Percentiles rank a stretch among this genome's conserved stretches.
Conservation (phyloP, 2,888 invertebrate genomes). For the Rhodophaea formosa region DNA sequence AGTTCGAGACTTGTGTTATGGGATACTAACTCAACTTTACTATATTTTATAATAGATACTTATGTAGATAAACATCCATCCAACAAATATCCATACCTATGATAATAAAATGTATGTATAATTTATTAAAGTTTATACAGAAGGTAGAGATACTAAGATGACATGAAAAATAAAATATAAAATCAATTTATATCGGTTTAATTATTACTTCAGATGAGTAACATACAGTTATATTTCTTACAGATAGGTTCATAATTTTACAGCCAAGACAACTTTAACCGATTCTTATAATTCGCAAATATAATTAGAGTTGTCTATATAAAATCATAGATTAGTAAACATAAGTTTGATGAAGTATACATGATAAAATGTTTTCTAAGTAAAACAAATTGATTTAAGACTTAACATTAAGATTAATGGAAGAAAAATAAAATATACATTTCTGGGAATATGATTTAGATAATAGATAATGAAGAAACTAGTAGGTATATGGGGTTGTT, state of each 20-base stretch:
- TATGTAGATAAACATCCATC: too few relatives aligned
- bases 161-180: neutral
- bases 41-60: too few relatives aligned
- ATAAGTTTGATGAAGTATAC: conserved; percentile 42
- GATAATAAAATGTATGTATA: too few relatives aligned
- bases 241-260: neutral
- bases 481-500: conserved; percentile 28
- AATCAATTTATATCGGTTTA: neutral
- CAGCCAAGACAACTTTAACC: neutral
- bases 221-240: neutral
- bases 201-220: neutral
- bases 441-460: conserved; percentile 35
- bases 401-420: conserved; percentile 54
- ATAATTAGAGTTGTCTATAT: neutral
- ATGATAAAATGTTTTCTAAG: conserved; percentile 56
- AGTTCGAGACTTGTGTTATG: too few relatives aligned
- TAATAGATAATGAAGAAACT: conserved; percentile 46
- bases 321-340: conserved; percentile 11
- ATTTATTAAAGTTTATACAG: too few relatives aligned
- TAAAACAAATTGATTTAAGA: conserved; percentile 16
- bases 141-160: too few relatives aligned
- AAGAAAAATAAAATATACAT: conserved; percentile 59
- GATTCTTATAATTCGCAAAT: neutral
- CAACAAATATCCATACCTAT: too few relatives aligned
- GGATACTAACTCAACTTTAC: too few relatives aligned